Evolutionary conservation across 2,797 vertebrate genomes (phyloP).

Genomic region (Onychomys leucogaster): DNA sequence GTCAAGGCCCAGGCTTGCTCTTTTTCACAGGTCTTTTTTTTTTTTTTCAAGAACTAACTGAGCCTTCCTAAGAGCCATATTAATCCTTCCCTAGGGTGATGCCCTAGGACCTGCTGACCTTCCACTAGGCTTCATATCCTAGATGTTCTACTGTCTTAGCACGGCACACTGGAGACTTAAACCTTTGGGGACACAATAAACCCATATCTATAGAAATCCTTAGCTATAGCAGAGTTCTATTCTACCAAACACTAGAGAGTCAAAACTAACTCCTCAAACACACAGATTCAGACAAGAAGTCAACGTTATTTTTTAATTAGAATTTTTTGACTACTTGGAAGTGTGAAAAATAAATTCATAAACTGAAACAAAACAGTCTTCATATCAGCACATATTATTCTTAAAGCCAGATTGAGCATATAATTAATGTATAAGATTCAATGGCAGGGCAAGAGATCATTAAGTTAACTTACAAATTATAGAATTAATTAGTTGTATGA

Average conservation of each 20-base stretch:
- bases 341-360: constrained; percentile 34
- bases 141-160: background rate
- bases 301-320: background rate
- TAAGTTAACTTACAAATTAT: constrained; percentile 6
- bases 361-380: constrained; percentile 75
- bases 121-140: background rate
- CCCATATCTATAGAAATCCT: no score
- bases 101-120: background rate
- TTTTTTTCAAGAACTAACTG: background rate
- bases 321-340: constrained; percentile 25
- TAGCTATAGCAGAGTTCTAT: no score
- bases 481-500: constrained; percentile 42
- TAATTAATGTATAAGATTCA: constrained; percentile 76
- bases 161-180: background rate
- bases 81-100: background rate
- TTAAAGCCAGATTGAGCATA: constrained; percentile 67
- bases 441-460: constrained; percentile 56
- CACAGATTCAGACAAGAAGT: background rate
- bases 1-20: no score
- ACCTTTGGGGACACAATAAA: background rate
- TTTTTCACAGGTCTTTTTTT: no score
- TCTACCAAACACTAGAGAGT: background rate
- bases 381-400: constrained; percentile 70
- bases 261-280: background rate
- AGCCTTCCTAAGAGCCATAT: background rate